These are phyloP conservation scores for Calliopum simillimum DNA, from an alignment of 2,888 invertebrate genomes.

Conservation along the genomic window DNA sequence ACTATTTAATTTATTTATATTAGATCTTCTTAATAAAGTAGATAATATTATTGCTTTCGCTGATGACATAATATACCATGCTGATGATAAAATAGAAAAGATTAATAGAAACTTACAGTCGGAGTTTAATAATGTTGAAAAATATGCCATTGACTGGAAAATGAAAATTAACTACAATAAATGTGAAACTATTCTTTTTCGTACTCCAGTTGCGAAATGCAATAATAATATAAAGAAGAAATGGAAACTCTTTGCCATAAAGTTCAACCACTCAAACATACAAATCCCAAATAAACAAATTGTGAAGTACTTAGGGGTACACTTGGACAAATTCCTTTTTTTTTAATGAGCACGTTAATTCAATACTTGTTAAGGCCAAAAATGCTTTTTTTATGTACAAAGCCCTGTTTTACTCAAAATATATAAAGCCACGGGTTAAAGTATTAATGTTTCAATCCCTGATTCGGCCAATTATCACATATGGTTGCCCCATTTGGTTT, in stretches of 20 bases:
- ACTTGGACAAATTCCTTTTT: constrained; percentile 27
- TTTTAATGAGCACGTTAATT: too few relatives aligned
- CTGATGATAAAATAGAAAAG: constrained; percentile 14
- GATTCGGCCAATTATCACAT: not conserved
- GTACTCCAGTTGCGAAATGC: constrained; percentile 33
- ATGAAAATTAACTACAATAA: too few relatives aligned
- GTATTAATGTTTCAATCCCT: constrained; percentile 22
- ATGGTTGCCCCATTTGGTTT: too few relatives aligned
- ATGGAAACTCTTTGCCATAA: constrained; percentile 30
- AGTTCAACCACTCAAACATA: not conserved
- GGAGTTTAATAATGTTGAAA: too few relatives aligned
- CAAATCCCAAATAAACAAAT: not conserved
- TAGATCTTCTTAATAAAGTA: constrained; percentile 14
- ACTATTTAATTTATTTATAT: constrained; percentile 13
- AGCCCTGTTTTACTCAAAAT: too few relatives aligned
- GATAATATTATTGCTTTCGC: constrained; percentile 29
- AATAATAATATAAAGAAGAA: constrained; percentile 24
- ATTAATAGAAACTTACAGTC: too few relatives aligned
- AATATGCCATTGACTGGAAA: too few relatives aligned
- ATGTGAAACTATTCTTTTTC: too few relatives aligned
- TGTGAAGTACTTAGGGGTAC: constrained; percentile 26
- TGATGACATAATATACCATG: constrained; percentile 31
- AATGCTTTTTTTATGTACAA: constrained; percentile 22
- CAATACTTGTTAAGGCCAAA: constrained; percentile 10
- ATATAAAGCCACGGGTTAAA: too few relatives aligned